These are phyloP conservation scores for Apamea monoglypha DNA, from an alignment of 2,888 invertebrate genomes.

Conservation along the genomic window DNA sequence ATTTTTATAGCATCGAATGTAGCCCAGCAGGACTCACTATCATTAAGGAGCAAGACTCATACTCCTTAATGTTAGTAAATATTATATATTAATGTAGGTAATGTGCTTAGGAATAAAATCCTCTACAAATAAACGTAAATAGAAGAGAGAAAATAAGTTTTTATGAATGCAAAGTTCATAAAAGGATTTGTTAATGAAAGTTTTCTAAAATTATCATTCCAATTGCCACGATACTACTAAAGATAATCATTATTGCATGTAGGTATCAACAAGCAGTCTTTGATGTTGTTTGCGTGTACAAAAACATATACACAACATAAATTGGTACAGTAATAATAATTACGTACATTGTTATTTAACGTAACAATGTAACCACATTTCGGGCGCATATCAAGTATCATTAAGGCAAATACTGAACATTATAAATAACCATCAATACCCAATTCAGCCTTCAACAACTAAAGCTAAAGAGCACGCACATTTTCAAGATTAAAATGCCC, in stretches of 20 bases:
- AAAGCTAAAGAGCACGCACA: slow-evolving; percentile 22
- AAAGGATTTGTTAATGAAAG: neutral
- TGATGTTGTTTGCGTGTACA: slow-evolving; percentile 7
- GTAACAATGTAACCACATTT: neutral
- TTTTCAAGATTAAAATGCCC: slow-evolving; percentile 34
- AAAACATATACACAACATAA: neutral
- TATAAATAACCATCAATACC: slow-evolving; percentile 8
- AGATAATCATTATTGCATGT: neutral
- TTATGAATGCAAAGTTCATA: slow-evolving; percentile 6
- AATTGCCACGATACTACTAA: neutral
- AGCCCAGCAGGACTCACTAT: neutral
- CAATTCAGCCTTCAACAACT: slow-evolving; percentile 22
- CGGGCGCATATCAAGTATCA: slow-evolving; percentile 5
- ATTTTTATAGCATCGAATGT: slow-evolving; percentile 20
- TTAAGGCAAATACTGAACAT: slow-evolving; percentile 3
- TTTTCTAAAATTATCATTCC: neutral
- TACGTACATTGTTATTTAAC: neutral
- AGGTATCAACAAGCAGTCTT: neutral
- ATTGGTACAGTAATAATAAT: neutral
- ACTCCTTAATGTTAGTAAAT: slow-evolving; percentile 14
- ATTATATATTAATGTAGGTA: neutral
- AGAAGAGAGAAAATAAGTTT: neutral
- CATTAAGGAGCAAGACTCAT: slow-evolving; percentile 22
- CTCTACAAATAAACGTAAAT: neutral
- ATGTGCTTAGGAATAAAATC: slow-evolving; percentile 27